Conservation (phyloP, 2,797 vertebrate genomes). For the Delichon dasypus region DNA sequence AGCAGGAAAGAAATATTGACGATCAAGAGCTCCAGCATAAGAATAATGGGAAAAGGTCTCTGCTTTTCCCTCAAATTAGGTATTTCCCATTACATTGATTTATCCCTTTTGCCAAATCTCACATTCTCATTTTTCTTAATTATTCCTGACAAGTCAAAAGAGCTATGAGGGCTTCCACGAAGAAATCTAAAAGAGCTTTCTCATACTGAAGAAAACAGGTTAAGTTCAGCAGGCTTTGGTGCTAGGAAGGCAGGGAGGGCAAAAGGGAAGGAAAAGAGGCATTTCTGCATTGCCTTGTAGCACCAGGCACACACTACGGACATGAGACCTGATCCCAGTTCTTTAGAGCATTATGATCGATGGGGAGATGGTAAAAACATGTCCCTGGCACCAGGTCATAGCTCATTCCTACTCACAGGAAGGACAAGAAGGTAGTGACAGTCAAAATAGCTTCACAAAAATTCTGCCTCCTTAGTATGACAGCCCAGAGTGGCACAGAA, state of each 20-base stretch:
- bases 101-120: background rate
- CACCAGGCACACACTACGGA: rapidly evolving
- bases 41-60: background rate
- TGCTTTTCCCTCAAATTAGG: background rate
- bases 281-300: background rate
- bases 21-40: background rate
- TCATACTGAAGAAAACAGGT: background rate
- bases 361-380: rapidly evolving
- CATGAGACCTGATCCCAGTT: background rate
- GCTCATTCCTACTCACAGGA: background rate
- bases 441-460: background rate
- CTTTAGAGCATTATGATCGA: background rate
- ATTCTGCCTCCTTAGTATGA: rapidly evolving
- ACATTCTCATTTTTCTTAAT: conserved; percentile 13
- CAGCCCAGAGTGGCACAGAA: background rate
- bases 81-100: background rate
- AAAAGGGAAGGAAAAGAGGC: rapidly evolving
- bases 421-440: background rate
- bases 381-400: background rate
- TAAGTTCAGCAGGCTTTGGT: background rate
- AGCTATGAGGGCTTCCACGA: background rate
- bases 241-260: background rate
- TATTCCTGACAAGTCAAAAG: background rate
- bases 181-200: background rate
- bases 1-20: background rate